Conservation (phyloP, 2,888 invertebrate genomes). For the Cerceris ruficornis region DNA sequence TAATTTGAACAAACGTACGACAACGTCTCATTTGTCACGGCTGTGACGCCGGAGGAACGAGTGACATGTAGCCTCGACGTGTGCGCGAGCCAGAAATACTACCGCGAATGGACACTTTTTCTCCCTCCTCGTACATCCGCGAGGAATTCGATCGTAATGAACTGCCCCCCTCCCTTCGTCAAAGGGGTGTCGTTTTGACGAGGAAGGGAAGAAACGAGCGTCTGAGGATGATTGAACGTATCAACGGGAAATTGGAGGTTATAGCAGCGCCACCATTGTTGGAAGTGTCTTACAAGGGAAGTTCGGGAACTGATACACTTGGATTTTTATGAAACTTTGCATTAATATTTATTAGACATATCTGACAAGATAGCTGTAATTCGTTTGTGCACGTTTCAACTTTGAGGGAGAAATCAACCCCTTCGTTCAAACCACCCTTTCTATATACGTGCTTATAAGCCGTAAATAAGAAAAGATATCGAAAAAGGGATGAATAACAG, state of each 20-base stretch:
- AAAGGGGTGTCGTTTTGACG: conserved; percentile 56
- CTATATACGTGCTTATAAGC: no score
- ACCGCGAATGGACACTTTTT: conserved; percentile 66
- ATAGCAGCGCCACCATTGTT: no score
- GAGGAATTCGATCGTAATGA: conserved; percentile 68
- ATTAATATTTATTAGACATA: no score
- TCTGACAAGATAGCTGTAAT: no score
- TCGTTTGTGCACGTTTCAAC: no score
- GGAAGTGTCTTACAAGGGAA: no score
- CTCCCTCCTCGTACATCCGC: conserved; percentile 36
- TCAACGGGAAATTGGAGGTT: neutral
- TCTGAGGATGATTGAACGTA: conserved; percentile 22
- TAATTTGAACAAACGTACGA: conserved; percentile 80
- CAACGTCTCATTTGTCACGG: conserved; percentile 81
- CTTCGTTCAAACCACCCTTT: no score
- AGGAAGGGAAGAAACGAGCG: neutral
- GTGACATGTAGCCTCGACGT: conserved; percentile 58
- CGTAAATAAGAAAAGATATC: no score
- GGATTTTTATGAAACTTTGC: no score
- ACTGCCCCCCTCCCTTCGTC: conserved; percentile 38
- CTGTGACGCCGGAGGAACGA: conserved; percentile 68
- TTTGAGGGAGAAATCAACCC: no score
- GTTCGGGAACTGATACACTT: no score
- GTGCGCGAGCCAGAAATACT: conserved; percentile 68
- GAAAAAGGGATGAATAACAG: no score